Base-by-base conservation (phyloP, 2,888 invertebrate species). In the Pyrrhia umbra region DNA sequence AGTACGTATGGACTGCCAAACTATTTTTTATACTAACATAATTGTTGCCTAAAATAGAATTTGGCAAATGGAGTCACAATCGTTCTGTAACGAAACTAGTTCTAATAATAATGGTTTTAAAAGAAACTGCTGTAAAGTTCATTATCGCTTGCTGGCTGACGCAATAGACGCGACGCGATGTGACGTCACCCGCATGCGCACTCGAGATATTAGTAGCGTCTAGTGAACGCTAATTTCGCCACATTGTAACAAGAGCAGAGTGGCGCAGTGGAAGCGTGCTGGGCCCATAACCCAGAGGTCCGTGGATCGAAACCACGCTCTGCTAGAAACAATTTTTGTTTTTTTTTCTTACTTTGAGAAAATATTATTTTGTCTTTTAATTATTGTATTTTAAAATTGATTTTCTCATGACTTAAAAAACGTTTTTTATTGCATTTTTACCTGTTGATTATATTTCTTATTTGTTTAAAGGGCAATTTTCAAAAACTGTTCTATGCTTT, bases 281-380 rank as follows among this genome's bases (percentile, higher is more conserved):
- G 96, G 96, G 96, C 96, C 96, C 96, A 97, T 96, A 97, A 97
- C 96, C 96, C 97, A 97, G 97, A 97, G 97, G 96, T 97, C 97
- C 97, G 97, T 97, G 96, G 97, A 97, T 97, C 96, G 97, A 97
- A 97, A 97, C 97, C 96, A 97, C 96, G 97, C 96, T 96, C 96
- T 96, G 96, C 96, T 96, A 96, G 21, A 52, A 60, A 20, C 2
- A 5, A 23, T 73, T 81, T 85, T 85, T 83, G 78, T 50, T 2
- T 30, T 73, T 80, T 77, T 27, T 40, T 60, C 39, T 60, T 50
- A 10, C 15, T 62, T 62, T 59, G 42, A 30, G 4, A 69, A 18
- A 0, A 4, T 2, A 8, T 27, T 18, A 6, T 46, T 10, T 40
- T 25, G 37, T 30, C 10, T 0, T 2, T 8, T 23, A 13, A 1